Evolutionary conservation across 2,888 invertebrate species (phyloP), one percentile per base, ranked within the genome.

Genomic region (Augochlorella aurata): DNA sequence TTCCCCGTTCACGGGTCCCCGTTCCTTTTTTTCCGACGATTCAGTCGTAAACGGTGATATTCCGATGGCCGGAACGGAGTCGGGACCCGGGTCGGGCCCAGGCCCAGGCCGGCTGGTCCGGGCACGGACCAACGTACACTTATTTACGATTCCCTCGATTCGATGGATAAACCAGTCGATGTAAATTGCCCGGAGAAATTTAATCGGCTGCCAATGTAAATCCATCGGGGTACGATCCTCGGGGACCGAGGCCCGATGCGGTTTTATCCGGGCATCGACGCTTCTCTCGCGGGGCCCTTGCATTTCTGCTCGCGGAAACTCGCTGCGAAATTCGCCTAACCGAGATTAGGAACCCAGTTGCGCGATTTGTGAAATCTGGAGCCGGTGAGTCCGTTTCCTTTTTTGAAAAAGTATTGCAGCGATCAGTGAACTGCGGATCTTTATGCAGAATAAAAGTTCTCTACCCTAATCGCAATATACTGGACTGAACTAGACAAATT

Each of bases 131-230:
- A 58, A 58, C 58, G 71, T 74, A 74, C 76, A 77, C 83, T 83
- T 82, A 82, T 83, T 83, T 82, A 82, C 82, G 82, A 73, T 78
- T 65, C 70, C 50, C 75, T 72, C 74, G 82, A 82, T 83, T 47
- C 78, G 83, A 81, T 72, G 77, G 82, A 83, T 82, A 82, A 82
- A 77, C 77, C 76, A 82, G 82, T 74, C 77, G 81, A 83, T 77
- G 83, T 82, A 83, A 83, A 81, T 81, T 74, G 83, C 65, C 63
- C 82, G 72, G 44, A 66, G 82, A 83, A 77, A 72, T 77, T 72
- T 83, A 81, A 83, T 83, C 83, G 83, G 81, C 74, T 67, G 82
- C 81, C 82, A 74, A 82, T 81, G 81, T 77, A 81, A 74, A 82
- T 82, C 70, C 65, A 65, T 70, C 65, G 80, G 45, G 49, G 54